A percentile compares a stretch with the other conserved stretches of the same genome.
Conservation (phyloP, 1,140 invertebrate genomes). For the Acromyrmex echinatior region DNA sequence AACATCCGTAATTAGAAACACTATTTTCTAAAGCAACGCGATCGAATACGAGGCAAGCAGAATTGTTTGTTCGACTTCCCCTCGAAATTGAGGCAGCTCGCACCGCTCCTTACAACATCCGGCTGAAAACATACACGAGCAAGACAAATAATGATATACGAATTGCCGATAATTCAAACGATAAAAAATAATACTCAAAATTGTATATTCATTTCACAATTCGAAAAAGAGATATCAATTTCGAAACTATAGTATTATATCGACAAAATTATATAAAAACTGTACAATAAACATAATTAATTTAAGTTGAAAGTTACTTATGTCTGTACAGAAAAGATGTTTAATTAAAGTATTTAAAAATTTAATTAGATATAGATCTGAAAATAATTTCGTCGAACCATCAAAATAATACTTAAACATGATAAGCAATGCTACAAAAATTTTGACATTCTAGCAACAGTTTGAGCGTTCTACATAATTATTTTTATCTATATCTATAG, state of each 20-base stretch:
- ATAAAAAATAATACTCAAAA: neutral
- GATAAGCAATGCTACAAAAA: no score
- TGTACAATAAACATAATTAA: neutral
- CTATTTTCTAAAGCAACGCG: conserved; percentile 31
- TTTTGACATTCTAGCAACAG: no score
- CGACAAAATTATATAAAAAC: neutral
- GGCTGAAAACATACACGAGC: neutral
- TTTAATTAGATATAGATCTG: no score
- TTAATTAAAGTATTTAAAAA: no score
- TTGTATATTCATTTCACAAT: neutral
- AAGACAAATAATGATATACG: neutral
- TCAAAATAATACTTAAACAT: no score
- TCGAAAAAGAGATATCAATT: neutral
- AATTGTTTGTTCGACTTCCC: conserved; percentile 43
- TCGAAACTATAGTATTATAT: neutral
- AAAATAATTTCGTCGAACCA: no score
- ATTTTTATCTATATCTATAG: no score
- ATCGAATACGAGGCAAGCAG: conserved; percentile 23
- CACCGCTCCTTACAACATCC: conserved; percentile 29
- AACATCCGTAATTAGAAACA: conserved; percentile 49
- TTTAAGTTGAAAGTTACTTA: neutral
- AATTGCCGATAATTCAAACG: conserved; percentile 8
- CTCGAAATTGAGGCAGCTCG: neutral
- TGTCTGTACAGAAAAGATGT: no score
- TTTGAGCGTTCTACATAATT: no score